Base-by-base conservation (phyloP, 2,113 vertebrate species). In the Tenrec ecaudatus region DNA sequence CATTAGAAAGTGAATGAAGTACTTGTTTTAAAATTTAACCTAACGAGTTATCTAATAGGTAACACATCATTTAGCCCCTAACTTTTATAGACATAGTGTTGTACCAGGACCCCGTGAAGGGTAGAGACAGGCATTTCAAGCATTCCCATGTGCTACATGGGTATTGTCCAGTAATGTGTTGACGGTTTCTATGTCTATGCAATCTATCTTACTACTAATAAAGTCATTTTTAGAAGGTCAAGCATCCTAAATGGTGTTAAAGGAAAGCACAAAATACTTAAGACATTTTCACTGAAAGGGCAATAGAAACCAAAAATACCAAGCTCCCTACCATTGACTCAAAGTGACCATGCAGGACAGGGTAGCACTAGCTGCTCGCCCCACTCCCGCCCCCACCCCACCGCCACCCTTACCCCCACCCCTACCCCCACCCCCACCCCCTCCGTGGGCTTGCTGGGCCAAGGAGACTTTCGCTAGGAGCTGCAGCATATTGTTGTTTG, bases 1-100 rank as follows among this genome's bases (percentile, higher is more conserved):
- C 1, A 43, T 38, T 53, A 79, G 27, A 53, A 77, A 57, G 16
- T 80, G 10, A 92, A 82, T 23, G 80, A 82, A 36, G 40, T 11
- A 81, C 23, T 64, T 88, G 81, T 53, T 94, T 95, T 47, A 64
- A 40, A 88, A 88, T 93, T 87, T 92, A 58, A 91, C 47, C 29
- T 83, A 75, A 66, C 85, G 64, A 83, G 10, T 87, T 90, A 60
- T 7, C 25, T 84, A 71, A 71, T 84, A 68, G 76, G 43, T 40
- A 83, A 78, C 66, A 78, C 3, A 91, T 89, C 16, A 92, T 64
- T 88, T 92, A 80, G 86, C 86, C 62, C 6, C 33, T 81, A 73
- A n/a, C 66, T 77, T 22, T 20, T 93, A 68, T 15, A 73, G 31
- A 38, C 10, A 20, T 90, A 62, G 23, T 82, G 84, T 82, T 93